Conservation (phyloP, 2,888 invertebrate species). For the Tetranychus piercei region DNA sequence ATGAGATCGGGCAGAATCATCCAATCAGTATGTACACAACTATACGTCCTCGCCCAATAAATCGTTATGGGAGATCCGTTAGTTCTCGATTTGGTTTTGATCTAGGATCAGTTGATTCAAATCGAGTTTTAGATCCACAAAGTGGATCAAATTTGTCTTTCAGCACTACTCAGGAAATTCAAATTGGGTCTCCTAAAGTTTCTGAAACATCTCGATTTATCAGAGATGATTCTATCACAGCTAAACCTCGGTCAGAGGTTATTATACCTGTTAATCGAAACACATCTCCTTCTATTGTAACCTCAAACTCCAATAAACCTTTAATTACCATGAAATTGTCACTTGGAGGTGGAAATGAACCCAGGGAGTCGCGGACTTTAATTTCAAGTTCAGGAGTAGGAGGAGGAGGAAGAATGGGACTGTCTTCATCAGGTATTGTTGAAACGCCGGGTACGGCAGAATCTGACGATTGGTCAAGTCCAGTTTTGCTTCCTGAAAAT, state of each 20-base stretch:
- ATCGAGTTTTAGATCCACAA: background rate
- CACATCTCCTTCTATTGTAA: background rate
- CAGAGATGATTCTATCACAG: background rate
- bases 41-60: conserved; percentile 13
- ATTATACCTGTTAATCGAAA: conserved; percentile 4
- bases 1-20: conserved; percentile 6
- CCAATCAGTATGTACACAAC: conserved; percentile 21
- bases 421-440: background rate
- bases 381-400: conserved; percentile 4
- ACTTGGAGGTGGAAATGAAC: background rate
- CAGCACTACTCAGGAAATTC: conserved; percentile 6
- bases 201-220: background rate
- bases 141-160: conserved; percentile 1
- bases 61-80: conserved; percentile 18
- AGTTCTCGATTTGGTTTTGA: conserved; percentile 9
- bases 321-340: conserved; percentile 10
- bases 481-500: conserved; percentile 16
- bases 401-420: background rate
- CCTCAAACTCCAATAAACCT: conserved; percentile 1
- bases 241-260: background rate
- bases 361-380: background rate
- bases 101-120: background rate
- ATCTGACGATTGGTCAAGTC: background rate
- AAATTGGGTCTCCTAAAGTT: background rate
- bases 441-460: background rate